Base-by-base conservation (phyloP, 2,888 invertebrate genomes). In the Pyrgus malvae region DNA sequence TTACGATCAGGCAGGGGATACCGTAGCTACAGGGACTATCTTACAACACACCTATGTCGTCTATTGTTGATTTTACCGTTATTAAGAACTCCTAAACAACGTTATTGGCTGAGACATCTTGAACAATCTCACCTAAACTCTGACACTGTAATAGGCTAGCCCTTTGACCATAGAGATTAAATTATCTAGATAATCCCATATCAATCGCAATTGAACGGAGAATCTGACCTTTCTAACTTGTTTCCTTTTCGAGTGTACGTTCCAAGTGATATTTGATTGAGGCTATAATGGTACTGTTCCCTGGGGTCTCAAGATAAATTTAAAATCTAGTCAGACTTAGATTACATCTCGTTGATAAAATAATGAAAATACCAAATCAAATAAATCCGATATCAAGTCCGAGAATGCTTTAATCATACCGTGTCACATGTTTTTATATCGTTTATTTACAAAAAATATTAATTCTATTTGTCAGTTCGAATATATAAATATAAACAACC, bases 141-240 rank as follows among this genome's bases (percentile, higher is more conserved):
- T 29, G 29, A 31, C 33, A 11, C 17, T 14, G 14, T 42, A 25
- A 42, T 16, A 31, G 14, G 33, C 1, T 45, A 12, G 31, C 50
- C 31, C 33, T 50, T 33, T 50, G 33, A 41, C 33, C 50, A 35
- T 3, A 68, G 68, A 70, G 67, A 75, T 75, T 68, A 62, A 68
- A 68, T 70, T 74, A 69, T 68, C 63, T 63, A 60, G 70, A 72
- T 75, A 75, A 71, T 64, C 62, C 59, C 67, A 58, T 69, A 72
- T 76, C 68, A 71, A 74, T 77, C 74, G 72, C 69, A 70, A 60
- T 67, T 66, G 62, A 67, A 63, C 54, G 69, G 64, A 61, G 61
- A 59, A 61, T 60, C 64, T 78, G 78, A 72, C 75, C 80, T 80
- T 80, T 77, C 55, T 70, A 76, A 78, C 77, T 66, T 72, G 75